Evolutionary conservation across 2,888 invertebrate genomes (phyloP).

Genomic region (Mythimna impura): DNA sequence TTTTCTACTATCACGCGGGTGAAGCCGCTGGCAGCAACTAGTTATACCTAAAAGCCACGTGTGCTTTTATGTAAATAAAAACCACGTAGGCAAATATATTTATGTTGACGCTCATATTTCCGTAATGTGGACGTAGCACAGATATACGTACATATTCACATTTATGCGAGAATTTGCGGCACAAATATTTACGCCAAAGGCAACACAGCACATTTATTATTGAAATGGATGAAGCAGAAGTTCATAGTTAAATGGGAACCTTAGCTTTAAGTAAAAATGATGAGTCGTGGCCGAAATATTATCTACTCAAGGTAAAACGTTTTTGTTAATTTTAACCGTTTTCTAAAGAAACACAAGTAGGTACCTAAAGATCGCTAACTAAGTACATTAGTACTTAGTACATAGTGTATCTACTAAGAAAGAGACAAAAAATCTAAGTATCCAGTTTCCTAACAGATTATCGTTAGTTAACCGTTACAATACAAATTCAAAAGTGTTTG

Average conservation of each 20-base stretch:
- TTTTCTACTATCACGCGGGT: too few relatives aligned
- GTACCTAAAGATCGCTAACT: too few relatives aligned
- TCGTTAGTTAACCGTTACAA: not conserved
- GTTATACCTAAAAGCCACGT: not conserved
- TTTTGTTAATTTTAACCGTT: not conserved
- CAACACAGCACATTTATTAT: constrained; percentile 15
- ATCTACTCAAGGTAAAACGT: not conserved
- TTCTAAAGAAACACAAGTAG: too few relatives aligned
- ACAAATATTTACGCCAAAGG: constrained; percentile 32
- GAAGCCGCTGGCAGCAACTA: not conserved
- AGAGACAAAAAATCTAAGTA: too few relatives aligned
- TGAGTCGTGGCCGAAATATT: not conserved
- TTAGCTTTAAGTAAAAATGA: not conserved
- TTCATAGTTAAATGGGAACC: not conserved
- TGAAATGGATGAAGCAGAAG: constrained; percentile 5
- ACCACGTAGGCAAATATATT: constrained; percentile 25
- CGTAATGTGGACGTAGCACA: constrained; percentile 20
- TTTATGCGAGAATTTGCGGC: constrained; percentile 30
- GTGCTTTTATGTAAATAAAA: not conserved
- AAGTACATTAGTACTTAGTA: too few relatives aligned
- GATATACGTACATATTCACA: not conserved
- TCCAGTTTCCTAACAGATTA: too few relatives aligned
- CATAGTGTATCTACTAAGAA: too few relatives aligned
- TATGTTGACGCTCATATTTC: constrained; percentile 30
- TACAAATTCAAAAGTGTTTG: not conserved